phyloP scores from a whole-genome alignment of 2,797 vertebrate genomes.

The Parambassis ranga region DNA sequence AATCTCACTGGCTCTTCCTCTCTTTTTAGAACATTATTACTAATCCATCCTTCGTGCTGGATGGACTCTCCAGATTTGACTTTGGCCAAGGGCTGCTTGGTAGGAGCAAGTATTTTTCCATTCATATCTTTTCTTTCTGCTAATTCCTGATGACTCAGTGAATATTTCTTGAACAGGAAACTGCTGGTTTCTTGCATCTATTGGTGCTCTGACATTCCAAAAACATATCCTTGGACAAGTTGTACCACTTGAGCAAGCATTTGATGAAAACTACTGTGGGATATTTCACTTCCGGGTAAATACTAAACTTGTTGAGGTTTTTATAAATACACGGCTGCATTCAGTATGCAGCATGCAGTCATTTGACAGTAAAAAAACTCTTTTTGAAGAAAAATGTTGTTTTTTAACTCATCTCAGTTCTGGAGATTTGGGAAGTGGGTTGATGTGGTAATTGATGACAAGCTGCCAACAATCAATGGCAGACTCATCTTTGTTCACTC shows the following conservation, averaged over 20 bases:
- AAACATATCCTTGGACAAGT: slow-evolving; percentile 51
- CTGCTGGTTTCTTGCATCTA: slow-evolving; percentile 81
- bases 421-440: slow-evolving; percentile 81
- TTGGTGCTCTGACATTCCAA: slow-evolving; percentile 76
- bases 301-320: too few species aligned
- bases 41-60: slow-evolving; percentile 57
- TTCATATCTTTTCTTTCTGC: not conserved
- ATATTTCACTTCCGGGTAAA: slow-evolving; percentile 81
- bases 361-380: too few species aligned
- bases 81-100: slow-evolving; percentile 74
- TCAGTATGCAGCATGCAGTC: too few species aligned
- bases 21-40: slow-evolving; percentile 54
- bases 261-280: slow-evolving; percentile 68
- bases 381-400: too few species aligned
- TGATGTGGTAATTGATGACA: slow-evolving; percentile 80
- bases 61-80: slow-evolving; percentile 76
- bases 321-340: too few species aligned
- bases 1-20: not conserved
- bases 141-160: not conserved
- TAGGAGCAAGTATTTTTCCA: slow-evolving; percentile 7
- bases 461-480: slow-evolving; percentile 74
- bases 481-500: slow-evolving; percentile 82
- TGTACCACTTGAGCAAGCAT: slow-evolving; percentile 67
- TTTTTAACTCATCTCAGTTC: slow-evolving; percentile 58
- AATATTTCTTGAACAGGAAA: slow-evolving; percentile 56